Base-by-base conservation (phyloP, 2,797 vertebrate species). In the Tenualosa thibaudeaui region DNA sequence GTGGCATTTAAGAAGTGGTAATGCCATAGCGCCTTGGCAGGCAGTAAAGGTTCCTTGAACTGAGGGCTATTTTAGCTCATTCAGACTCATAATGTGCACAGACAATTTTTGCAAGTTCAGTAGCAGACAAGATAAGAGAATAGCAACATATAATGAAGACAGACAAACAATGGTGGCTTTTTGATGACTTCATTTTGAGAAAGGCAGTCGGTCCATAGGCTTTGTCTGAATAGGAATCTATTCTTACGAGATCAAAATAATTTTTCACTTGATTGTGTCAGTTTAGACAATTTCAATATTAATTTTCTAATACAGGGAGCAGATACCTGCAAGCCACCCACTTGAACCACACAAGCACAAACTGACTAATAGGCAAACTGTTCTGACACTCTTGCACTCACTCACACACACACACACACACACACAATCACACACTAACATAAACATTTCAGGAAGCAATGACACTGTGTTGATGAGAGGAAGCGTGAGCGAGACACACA, bases 401-500 rank as follows among this genome's bases (percentile, higher is more conserved):
- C 56, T 43, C 82, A 84, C 75, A 8, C 75, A 31, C 62, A 65
- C 62, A 60, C 58, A n/a, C 58, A 60, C 19, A 60, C 19, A 60
- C 22, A 62, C 22, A 62, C 60, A 62, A n/a, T 37, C 62, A 68
- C 24, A 68, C 10, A 68, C 62, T 31, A 68, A 31, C 26, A 68
- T 37, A 31, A 2, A 31, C 62, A 68, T 68, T 68, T 68, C 9
- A 68, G 26, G 26, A 68, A 3, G 62, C 26, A 31, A 37, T 68
- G 62, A 68, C 62, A 68, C n/a, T 37, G 24, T 68, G 24, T 65
- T 65, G 26, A 60, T n/a, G 62, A 68, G 62, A 37, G 26, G 62
- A 68, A 68, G 26, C 13, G 62, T 4, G 26, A 68, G 62, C 26
- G 13, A 92, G 43, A 83, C 58, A 0, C 5, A 50, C n/a, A 56